A percentile compares a stretch with the other conserved stretches of the same genome.
Conservation (phyloP, 2,888 invertebrate species). For the Horisme vitalbata region DNA sequence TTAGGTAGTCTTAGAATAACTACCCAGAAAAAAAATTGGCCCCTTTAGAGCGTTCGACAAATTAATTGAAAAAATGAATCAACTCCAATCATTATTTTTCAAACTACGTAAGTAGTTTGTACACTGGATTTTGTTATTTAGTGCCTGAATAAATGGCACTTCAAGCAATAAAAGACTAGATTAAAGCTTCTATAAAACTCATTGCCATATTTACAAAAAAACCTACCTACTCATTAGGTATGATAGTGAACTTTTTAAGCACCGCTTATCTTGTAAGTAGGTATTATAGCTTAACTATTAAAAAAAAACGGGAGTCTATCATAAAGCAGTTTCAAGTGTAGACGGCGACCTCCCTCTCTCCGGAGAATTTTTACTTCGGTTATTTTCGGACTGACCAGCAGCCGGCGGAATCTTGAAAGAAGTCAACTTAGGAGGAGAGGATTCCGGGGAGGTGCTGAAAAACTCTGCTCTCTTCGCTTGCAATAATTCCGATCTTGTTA, state of each 20-base stretch:
- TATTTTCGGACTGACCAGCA: constrained; percentile 41
- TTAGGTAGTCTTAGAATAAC: constrained; percentile 47
- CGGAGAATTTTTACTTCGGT: constrained; percentile 59
- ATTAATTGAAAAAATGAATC: constrained; percentile 45
- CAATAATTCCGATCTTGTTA: constrained; percentile 78
- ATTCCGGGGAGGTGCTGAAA: constrained; percentile 69
- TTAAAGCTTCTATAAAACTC: constrained; percentile 78
- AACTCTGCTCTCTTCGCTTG: constrained; percentile 85
- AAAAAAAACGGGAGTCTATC: constrained; percentile 47
- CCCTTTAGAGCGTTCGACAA: constrained; percentile 63
- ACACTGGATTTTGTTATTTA: constrained; percentile 53
- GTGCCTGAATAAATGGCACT: constrained; percentile 69
- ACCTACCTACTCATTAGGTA: too few relatives aligned
- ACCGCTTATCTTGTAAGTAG: constrained; percentile 50
- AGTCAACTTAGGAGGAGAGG: constrained; percentile 64
- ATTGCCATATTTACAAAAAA: constrained; percentile 56
- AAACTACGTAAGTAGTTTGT: constrained; percentile 38
- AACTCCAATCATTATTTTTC: constrained; percentile 49
- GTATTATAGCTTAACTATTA: constrained; percentile 30
- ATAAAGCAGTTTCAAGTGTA: constrained; percentile 86
- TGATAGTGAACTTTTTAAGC: constrained; percentile 54
- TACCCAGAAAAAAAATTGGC: constrained; percentile 66
- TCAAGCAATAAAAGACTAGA: constrained; percentile 77
- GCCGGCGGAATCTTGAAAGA: constrained; percentile 64
- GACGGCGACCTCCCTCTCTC: constrained; percentile 69